phyloP scores from a whole-genome alignment of 2,113 vertebrate genomes.

The Seriola aureovittata region DNA sequence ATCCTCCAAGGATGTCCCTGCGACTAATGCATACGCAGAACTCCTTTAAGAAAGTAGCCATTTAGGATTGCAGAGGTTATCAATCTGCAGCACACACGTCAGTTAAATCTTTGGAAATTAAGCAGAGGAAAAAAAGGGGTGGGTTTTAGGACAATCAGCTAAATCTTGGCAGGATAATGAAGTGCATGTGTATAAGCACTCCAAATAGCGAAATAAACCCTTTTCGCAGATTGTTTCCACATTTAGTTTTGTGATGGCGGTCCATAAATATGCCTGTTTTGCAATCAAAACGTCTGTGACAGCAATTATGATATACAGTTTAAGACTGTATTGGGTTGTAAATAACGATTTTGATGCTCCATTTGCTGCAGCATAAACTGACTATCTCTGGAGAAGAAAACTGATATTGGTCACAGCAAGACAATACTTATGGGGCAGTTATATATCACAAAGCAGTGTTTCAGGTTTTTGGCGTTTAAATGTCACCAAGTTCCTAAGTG shows the following conservation, averaged over 20 bases:
- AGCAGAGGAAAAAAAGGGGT: neutral
- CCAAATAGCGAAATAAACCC: constrained; percentile 21
- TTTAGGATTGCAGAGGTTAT: constrained; percentile 15
- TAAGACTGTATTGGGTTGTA: neutral
- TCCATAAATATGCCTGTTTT: constrained; percentile 26
- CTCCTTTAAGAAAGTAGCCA: neutral
- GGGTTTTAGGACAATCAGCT: neutral
- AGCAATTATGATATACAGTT: constrained; percentile 35
- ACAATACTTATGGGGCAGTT: constrained; percentile 5
- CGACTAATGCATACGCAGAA: neutral
- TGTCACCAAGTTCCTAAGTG: neutral
- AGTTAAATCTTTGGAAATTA: neutral
- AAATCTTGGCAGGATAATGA: constrained; percentile 5
- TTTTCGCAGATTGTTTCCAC: constrained; percentile 27
- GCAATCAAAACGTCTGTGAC: constrained; percentile 26
- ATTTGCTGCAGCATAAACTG: neutral
- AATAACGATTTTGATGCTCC: constrained; percentile 24
- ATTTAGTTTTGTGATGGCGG: neutral
- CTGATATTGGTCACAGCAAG: neutral
- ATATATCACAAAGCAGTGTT: neutral
- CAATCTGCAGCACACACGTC: neutral
- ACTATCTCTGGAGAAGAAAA: constrained; percentile 20
- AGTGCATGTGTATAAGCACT: neutral
- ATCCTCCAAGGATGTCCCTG: neutral
- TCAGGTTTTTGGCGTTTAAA: constrained; percentile 30